Base-by-base conservation (phyloP, 2,888 invertebrate species). In the Yponomeuta cagnagella region DNA sequence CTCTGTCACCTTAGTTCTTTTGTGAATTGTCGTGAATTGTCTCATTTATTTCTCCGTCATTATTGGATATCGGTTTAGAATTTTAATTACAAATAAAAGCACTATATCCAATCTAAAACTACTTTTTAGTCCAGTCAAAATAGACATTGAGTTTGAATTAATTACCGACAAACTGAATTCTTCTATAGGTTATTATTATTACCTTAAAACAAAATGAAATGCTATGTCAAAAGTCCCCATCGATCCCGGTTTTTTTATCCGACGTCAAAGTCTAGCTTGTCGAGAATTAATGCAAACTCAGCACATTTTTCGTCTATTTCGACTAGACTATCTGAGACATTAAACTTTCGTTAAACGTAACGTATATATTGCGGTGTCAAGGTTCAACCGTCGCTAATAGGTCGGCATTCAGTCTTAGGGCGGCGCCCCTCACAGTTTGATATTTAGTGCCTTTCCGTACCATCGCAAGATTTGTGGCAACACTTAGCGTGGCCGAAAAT, bases 361-460 rank as follows among this genome's bases (percentile, higher is more conserved):
- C 67, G 33, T 33, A 67, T 43, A 37, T 73, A 73, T 69, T 73
- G 71, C 73, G 83, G 79, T 82, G 88, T 86, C 88, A 89, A 80
- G 83, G 90, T 90, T 90, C 87, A 86, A 82, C 81, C 79, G 77
- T 79, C 77, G 84, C 86, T 88, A 88, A 88, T 88, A 83, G 87
- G 80, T 77, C 75, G 77, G 77, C 74, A 78, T 79, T 77, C 84
- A 77, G 85, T 81, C 78, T 76, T 76, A 80, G 83, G 85, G 81
- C 77, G 73, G 75, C 79, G 80, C 85, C 84, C 82, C 77, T 80
- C 78, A 80, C 80, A 78, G 80, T 81, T 82, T 80, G 82, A 86
- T 87, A 89, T 89, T 89, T 89, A 89, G 85, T 85, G 80, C 89
- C 90, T 88, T 84, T 86, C 82, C 84, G 90, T 90, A 87, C 89